These are phyloP conservation scores for Erebia ligea DNA, from an alignment of 2,888 invertebrate genomes.

Conservation along the genomic window DNA sequence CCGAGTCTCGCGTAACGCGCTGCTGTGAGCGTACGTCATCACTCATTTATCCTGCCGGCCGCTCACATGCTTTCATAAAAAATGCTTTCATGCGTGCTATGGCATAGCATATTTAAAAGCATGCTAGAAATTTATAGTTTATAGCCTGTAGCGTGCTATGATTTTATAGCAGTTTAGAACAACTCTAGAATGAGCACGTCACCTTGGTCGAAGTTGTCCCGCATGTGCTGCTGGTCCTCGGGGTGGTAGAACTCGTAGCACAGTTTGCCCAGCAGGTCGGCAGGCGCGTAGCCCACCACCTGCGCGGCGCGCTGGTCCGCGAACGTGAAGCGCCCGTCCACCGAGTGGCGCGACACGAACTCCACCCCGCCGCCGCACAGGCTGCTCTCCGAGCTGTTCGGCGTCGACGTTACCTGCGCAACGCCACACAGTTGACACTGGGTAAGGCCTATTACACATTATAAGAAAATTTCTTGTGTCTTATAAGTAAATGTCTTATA, in stretches of 20 bases:
- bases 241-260: conserved; percentile 99
- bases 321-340: conserved; percentile 99
- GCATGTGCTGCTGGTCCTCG: conserved; percentile 98
- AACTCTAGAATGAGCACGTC: conserved; percentile 33
- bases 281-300: conserved; percentile 96
- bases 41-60: no score
- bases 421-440: neutral
- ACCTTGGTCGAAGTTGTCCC: conserved; percentile 99
- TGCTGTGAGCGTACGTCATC: no score
- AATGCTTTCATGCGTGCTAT: no score
- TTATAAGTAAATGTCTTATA: no score
- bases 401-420: conserved; percentile 93
- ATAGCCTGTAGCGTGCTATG: no score
- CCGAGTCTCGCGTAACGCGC: no score
- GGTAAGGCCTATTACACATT: no score
- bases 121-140: no score
- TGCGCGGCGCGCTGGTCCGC: conserved; percentile 98
- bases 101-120: no score
- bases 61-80: no score
- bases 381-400: conserved; percentile 94
- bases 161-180: no score
- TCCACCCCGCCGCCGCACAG: conserved; percentile 92
- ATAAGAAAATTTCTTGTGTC: no score
- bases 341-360: conserved; percentile 98
- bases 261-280: conserved; percentile 96